A percentile compares a stretch with the other conserved stretches of the same genome.
Evolutionary conservation across 2,888 invertebrate species (phyloP).

Genomic region (Atrina japonica): DNA sequence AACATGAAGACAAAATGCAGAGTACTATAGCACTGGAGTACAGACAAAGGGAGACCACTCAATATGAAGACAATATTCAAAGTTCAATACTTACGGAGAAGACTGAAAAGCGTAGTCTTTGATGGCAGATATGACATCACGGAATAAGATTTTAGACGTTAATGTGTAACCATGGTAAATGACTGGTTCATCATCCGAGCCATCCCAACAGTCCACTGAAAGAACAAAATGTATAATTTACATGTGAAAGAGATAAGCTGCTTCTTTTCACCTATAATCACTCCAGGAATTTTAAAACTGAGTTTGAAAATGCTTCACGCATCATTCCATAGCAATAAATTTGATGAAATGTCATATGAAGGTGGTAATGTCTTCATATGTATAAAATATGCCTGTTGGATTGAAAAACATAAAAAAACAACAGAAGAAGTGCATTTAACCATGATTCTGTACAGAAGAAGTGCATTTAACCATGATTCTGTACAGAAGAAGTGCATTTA

Average conservation of each 20-base stretch:
- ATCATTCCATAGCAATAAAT: background rate
- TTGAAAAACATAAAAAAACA: too few species aligned
- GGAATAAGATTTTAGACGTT: slow-evolving; percentile 96
- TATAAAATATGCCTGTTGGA: too few species aligned
- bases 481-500: too few species aligned
- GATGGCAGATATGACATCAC: slow-evolving; percentile 94
- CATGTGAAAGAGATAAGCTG: background rate
- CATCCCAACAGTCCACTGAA: slow-evolving; percentile 85
- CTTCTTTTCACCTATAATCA: too few species aligned
- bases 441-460: too few species aligned
- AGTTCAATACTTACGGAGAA: slow-evolving; percentile 86
- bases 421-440: too few species aligned
- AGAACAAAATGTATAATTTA: slow-evolving; percentile 19
- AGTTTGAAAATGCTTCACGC: background rate
- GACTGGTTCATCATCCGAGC: slow-evolving; percentile 83
- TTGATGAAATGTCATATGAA: background rate
- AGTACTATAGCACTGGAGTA: too few species aligned
- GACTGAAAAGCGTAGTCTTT: slow-evolving; percentile 96
- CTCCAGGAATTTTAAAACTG: background rate
- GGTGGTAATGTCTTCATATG: too few species aligned
- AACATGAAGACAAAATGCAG: too few species aligned
- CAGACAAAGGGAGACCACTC: too few species aligned
- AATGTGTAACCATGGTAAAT: slow-evolving; percentile 89
- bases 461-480: too few species aligned
- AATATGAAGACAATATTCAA: background rate